Percentiles rank a stretch among this genome's conserved stretches.
phyloP scores from a whole-genome alignment of 1,140 invertebrate genomes.

The Trachymyrmex cornetzi region DNA sequence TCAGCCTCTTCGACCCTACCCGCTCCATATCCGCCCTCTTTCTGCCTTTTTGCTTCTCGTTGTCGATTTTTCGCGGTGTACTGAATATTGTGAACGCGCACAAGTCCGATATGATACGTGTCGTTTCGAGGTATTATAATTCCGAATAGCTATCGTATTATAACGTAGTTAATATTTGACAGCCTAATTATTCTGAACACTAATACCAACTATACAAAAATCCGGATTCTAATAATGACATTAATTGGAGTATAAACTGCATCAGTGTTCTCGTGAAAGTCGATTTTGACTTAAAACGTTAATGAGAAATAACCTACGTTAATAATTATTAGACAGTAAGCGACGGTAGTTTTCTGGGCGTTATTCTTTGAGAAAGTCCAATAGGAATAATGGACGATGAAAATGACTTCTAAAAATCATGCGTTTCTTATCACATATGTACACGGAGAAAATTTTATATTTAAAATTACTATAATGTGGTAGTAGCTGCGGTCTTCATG shows the following conservation, averaged over 20 bases:
- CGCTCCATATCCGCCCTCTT: slow-evolving; percentile 12
- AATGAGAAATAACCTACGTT: not conserved
- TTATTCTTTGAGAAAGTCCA: not conserved
- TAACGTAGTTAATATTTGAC: not conserved
- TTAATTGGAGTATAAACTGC: not conserved
- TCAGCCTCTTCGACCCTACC: slow-evolving; percentile 64
- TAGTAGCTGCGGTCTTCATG: too few relatives aligned
- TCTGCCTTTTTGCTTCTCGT: slow-evolving; percentile 46
- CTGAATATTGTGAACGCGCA: slow-evolving; percentile 47
- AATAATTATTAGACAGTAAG: not conserved
- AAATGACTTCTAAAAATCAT: slow-evolving; percentile 16
- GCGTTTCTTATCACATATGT: not conserved
- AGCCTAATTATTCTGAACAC: not conserved
- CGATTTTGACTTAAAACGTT: not conserved
- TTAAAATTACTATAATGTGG: too few relatives aligned
- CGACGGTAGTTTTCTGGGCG: not conserved
- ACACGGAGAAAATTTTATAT: too few relatives aligned
- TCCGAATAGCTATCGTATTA: not conserved
- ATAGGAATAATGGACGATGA: not conserved
- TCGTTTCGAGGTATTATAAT: not conserved
- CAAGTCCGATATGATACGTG: not conserved
- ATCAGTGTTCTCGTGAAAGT: not conserved
- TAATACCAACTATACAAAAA: not conserved
- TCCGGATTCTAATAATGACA: not conserved
- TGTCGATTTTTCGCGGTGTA: slow-evolving; percentile 53